Evolutionary conservation across 1,140 invertebrate genomes (phyloP).

Genomic region (Drosophila guanche): DNA sequence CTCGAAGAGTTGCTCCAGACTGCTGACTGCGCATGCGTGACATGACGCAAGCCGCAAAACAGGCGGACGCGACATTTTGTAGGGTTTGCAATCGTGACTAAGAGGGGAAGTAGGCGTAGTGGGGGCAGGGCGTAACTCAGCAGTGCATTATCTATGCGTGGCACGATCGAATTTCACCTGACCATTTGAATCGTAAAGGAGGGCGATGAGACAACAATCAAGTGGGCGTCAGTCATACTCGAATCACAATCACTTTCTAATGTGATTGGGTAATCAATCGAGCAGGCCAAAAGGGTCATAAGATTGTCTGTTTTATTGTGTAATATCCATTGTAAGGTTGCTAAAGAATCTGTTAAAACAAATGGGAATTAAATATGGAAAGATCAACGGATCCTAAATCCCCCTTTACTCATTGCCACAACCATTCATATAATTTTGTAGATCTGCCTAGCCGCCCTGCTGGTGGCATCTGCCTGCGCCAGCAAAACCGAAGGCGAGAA

Average conservation of each 20-base stretch:
- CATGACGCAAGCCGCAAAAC: conserved; percentile 10
- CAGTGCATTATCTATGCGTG: conserved; percentile 56
- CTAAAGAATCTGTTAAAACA: too few relatives aligned
- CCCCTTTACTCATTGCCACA: neutral
- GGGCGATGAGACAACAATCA: conserved; percentile 49
- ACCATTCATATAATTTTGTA: conserved; percentile 84
- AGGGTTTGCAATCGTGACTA: conserved; percentile 13
- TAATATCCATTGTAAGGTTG: neutral
- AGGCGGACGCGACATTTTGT: conserved; percentile 35
- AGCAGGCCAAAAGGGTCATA: conserved; percentile 23
- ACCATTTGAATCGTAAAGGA: conserved; percentile 71
- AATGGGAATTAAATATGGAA: neutral
- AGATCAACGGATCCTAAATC: conserved; percentile 2
- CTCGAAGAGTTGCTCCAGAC: conserved; percentile 19
- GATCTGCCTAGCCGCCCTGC: conserved; percentile 88
- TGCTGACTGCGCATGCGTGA: conserved; percentile 55
- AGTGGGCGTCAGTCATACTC: conserved; percentile 51
- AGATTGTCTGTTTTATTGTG: conserved; percentile 7
- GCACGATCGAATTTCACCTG: conserved; percentile 74
- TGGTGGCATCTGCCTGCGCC: conserved; percentile 86
- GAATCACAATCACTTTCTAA: conserved; percentile 67
- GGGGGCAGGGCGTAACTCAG: conserved; percentile 18
- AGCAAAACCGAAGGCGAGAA: conserved; percentile 84
- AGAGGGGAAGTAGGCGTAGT: conserved; percentile 12
- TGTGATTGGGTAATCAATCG: conserved; percentile 63